These are phyloP conservation scores for Pecten maximus DNA, from an alignment of 2,888 invertebrate genomes.

Conservation along the genomic window DNA sequence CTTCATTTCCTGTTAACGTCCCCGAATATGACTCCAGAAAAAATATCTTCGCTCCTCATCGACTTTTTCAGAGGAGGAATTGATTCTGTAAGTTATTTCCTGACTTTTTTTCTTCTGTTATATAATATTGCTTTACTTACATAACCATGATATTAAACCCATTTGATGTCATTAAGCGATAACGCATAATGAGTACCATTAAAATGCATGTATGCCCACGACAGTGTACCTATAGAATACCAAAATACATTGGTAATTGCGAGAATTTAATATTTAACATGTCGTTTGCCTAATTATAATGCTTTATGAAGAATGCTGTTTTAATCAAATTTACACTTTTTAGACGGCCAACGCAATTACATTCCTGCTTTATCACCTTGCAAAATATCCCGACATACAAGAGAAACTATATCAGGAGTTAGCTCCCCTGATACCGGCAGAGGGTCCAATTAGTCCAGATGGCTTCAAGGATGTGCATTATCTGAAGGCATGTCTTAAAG, in stretches of 20 bases:
- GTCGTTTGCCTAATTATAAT: neutral
- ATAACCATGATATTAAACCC: too few relatives aligned
- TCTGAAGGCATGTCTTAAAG: neutral
- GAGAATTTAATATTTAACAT: too few relatives aligned
- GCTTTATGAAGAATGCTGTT: neutral
- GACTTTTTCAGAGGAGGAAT: neutral
- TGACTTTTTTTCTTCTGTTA: neutral
- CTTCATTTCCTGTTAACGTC: neutral
- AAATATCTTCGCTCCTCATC: neutral
- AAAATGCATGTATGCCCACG: too few relatives aligned
- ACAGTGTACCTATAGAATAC: too few relatives aligned
- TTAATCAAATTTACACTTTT: neutral
- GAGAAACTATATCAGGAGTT: neutral
- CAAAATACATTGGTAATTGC: too few relatives aligned
- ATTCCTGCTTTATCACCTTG: slow-evolving; percentile 1
- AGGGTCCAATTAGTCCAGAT: neutral
- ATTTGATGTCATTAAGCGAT: too few relatives aligned
- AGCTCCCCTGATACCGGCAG: neutral
- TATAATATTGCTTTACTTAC: too few relatives aligned
- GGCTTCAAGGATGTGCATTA: neutral
- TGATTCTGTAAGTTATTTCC: neutral
- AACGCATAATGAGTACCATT: too few relatives aligned
- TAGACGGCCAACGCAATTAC: neutral
- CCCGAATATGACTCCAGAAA: neutral
- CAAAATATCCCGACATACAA: slow-evolving; percentile 10